phyloP scores from a whole-genome alignment of 2,797 vertebrate species.

The Chlorospingus semifuscus region DNA sequence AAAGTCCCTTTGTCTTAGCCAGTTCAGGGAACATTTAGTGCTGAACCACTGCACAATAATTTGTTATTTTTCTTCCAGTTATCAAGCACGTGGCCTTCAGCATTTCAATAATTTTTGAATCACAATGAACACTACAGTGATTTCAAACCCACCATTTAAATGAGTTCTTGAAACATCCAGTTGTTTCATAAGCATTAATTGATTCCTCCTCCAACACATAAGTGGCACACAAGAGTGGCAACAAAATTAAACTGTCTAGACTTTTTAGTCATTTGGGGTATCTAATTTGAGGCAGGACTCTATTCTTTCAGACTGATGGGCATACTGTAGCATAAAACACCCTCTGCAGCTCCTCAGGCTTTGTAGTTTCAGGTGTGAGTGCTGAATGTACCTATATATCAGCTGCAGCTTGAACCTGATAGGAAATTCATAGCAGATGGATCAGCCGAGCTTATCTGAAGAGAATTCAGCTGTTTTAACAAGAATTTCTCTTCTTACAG shows the following conservation, averaged over 20 bases:
- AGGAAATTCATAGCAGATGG: not conserved
- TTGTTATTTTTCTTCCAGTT: conserved; percentile 54
- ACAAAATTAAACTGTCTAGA: conserved; percentile 21
- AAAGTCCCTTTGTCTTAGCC: conserved; percentile 42
- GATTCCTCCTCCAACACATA: conserved; percentile 52
- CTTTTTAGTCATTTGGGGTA: not conserved
- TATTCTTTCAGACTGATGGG: not conserved
- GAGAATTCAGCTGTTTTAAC: not conserved
- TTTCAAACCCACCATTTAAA: conserved; percentile 45
- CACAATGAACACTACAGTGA: conserved; percentile 45
- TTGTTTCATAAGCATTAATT: conserved; percentile 41
- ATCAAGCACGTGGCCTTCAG: conserved; percentile 7
- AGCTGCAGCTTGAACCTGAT: not conserved
- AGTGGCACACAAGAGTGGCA: not conserved
- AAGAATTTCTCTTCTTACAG: not conserved
- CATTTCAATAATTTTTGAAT: conserved; percentile 57
- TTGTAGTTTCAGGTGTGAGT: not conserved
- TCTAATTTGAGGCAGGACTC: not conserved
- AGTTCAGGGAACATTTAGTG: conserved; percentile 39
- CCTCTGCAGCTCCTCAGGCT: not conserved
- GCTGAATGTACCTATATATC: not conserved
- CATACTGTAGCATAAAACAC: not conserved
- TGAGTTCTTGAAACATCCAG: conserved; percentile 14
- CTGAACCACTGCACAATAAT: conserved; percentile 37
- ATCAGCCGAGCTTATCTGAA: not conserved